Evolutionary conservation across 2,888 invertebrate genomes (phyloP), one percentile per base, ranked within the genome.

Genomic region (Dioctria rufipes): DNA sequence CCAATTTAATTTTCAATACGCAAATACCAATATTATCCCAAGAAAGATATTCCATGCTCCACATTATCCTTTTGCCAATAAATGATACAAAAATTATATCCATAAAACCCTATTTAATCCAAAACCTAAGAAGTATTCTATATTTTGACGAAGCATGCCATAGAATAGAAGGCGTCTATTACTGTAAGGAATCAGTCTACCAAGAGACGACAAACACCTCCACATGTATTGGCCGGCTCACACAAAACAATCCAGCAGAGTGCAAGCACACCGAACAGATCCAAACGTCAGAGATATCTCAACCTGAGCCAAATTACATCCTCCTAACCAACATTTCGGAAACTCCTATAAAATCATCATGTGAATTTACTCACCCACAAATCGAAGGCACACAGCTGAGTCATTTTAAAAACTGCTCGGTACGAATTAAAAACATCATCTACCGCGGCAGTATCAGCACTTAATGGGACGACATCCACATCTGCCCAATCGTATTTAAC

Each of bases 91-190:
- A 81, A 58, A 40, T 43, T 65, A 65, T 79, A n/a, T 43, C 39
- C 73, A 75, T 66, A 65, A 75, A 78, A 66, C 75, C 66, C 25
- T 75, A 81, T 73, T 39, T 80, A 37, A 75, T 81, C 42, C 25
- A 54, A 42, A 66, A 63, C 78, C 46, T 40, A 42, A 63, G 58
- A 39, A 75, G 42, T 60, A 42, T 82, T 66, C 65, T 73, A 66
- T 82, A 80, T 82, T 80, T 82, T 66, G 40, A 75, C 63, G 63
- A 80, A 69, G 63, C 46, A 11, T 81, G 81, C 49, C 63, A 61
- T 25, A 71, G 60, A 61, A 61, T 82, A n/a, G 82, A 82, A 54
- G 73, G 65, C 40, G 67, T 60, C 3, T 82, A 69, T 49, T 80
- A 69, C 51, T 80, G 80, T 71, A 63, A 80, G 3, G 60, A 80